Evolutionary conservation across 1,140 invertebrate species (phyloP), one percentile per base, ranked within the genome.

Genomic region (Proales similis): DNA sequence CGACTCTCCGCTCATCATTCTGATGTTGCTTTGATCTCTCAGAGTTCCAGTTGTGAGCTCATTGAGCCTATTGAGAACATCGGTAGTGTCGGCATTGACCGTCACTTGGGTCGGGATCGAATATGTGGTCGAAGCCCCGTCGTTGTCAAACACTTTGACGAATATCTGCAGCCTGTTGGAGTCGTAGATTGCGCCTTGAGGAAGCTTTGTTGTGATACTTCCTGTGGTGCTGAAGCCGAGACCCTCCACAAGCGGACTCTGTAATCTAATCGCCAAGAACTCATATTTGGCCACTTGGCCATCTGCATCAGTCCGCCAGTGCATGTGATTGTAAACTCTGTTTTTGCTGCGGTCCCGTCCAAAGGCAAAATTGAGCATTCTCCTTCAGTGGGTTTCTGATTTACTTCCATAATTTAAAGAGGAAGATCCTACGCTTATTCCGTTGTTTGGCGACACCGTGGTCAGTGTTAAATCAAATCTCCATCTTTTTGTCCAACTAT

Each of bases 391-490:
- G 51, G 51, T 43, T 26, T 14, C 12, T 42, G 19, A 57, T 57
- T 57, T 9, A 57, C 36, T 26, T 36, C 20, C 12, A 57, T 11
- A 12, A 57, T 22, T n/a, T n/a, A 57, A 22, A 9, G 33, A 57
- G 14, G 36, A 36, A 42, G 51, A 42, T 2, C 51, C 51, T n/a
- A 57, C 17, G 17, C 36, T 42, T 26, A 57, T 57, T 20, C 51
- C 51, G 20, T 29, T 57, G 29, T 20, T 42, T 29, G 22, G 29
- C 4, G 51, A 57, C 3, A 57, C 22, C 4, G 51, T 57, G 39
- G 39, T 57, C n/a, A 57, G 36, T 11, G 12, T 24, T 29, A 57
- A 57, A n/a, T 57, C 51, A 42, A 57, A n/a, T 42, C 20, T 42
- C 7, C 17, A 57, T 9, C 22, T 29, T 4, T 42, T 27, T 49